Conservation (phyloP, 1,140 invertebrate species). For the Subanguina moxae region DNA sequence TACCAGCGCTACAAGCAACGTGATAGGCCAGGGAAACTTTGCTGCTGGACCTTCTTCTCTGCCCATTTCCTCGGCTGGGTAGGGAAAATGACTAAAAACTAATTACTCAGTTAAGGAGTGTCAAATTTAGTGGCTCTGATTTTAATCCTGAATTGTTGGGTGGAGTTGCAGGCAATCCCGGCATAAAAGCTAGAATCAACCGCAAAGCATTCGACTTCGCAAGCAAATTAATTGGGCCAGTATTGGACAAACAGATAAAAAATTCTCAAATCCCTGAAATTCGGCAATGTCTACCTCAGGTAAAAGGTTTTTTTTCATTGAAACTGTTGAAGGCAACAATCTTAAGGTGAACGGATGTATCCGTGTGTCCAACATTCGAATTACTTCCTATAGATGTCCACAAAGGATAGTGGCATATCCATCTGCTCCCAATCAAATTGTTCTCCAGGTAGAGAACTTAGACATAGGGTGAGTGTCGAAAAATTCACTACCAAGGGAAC, state of each 20-base stretch:
- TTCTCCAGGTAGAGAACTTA: slow-evolving; percentile 53
- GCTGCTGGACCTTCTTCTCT: no score
- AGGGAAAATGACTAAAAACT: no score
- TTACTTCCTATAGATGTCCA: slow-evolving; percentile 53
- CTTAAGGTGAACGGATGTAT: slow-evolving; percentile 54
- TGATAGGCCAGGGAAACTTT: no score
- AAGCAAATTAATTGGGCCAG: background rate
- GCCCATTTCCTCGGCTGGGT: no score
- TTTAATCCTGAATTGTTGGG: slow-evolving; percentile 51
- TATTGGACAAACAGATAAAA: background rate
- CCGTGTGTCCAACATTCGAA: slow-evolving; percentile 54
- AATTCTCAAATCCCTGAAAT: slow-evolving; percentile 50
- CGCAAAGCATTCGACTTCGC: slow-evolving; percentile 49
- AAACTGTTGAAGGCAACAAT: background rate
- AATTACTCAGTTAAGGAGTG: no score
- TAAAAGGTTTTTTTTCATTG: slow-evolving; percentile 1
- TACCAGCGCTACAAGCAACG: no score
- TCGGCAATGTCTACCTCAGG: slow-evolving; percentile 51
- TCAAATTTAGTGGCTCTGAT: slow-evolving; percentile 19
- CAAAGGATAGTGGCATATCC: slow-evolving; percentile 52
- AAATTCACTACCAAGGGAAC: no score
- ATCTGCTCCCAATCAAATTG: slow-evolving; percentile 53
- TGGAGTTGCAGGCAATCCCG: slow-evolving; percentile 46
- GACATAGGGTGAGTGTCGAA: slow-evolving; percentile 49
- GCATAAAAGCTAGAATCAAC: slow-evolving; percentile 53